Conservation (phyloP, 2,888 invertebrate genomes). For the Punctoribates punctum region DNA sequence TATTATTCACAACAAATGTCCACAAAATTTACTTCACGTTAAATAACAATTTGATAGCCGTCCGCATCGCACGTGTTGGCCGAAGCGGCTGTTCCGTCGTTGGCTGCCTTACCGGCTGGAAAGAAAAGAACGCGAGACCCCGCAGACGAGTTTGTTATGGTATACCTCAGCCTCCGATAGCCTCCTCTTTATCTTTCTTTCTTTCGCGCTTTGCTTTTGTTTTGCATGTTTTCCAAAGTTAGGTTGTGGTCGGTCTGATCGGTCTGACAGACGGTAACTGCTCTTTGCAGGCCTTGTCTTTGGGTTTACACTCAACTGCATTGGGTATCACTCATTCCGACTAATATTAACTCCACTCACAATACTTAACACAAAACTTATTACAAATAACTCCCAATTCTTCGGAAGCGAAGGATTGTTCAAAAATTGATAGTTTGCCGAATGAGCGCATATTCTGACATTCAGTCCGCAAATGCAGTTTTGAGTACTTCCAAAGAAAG, state of each 20-base stretch:
- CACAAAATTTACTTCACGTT: constrained; percentile 37
- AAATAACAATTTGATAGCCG: constrained; percentile 37
- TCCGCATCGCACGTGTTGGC: constrained; percentile 65
- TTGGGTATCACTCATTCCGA: too few species aligned
- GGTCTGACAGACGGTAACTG: background rate
- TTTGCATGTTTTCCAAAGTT: background rate
- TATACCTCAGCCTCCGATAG: constrained; percentile 58
- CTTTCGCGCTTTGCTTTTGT: background rate
- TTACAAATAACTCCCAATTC: too few species aligned
- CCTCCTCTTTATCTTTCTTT: background rate
- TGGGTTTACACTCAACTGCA: constrained; percentile 27
- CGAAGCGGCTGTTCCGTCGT: constrained; percentile 53
- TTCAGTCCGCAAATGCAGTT: too few species aligned
- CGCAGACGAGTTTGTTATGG: constrained; percentile 89
- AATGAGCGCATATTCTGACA: too few species aligned
- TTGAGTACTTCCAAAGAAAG: too few species aligned
- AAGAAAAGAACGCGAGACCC: constrained; percentile 76
- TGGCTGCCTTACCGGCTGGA: constrained; percentile 49
- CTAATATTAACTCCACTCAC: too few species aligned
- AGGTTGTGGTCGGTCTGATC: background rate
- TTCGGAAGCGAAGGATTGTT: too few species aligned
- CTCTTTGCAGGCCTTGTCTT: constrained; percentile 2
- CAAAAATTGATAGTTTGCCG: too few species aligned
- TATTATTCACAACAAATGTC: constrained; percentile 16
- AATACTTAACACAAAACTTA: background rate